Evolutionary conservation across 2,113 vertebrate genomes (phyloP), one percentile per base, ranked within the genome.

Genomic region (Penelope pileata): DNA sequence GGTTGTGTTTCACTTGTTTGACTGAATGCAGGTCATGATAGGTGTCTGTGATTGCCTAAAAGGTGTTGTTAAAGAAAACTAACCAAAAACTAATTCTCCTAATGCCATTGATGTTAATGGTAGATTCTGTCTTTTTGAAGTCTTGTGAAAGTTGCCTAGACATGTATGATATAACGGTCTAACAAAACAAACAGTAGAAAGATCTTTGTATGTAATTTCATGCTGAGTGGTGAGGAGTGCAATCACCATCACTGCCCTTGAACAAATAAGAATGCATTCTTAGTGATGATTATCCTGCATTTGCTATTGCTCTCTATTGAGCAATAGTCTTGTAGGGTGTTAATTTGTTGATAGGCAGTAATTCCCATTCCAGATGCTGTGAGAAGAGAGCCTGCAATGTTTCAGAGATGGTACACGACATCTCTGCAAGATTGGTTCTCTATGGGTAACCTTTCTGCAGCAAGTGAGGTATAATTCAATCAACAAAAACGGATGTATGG

Each of bases 391-490:
- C 53, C 73, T 83, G 76, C 68, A 64, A 87, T 83, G 48, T 83
- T 90, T 94, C 27, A 51, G 68, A 90, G 88, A 72, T 48, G 30
- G 54, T 30, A 50, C 1, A 2, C 6, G 43, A 23, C 38, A 58
- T 26, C 75, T 83, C 88, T 93, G 64, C 72, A 90, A 72, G 42
- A 59, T 83, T 85, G 79, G 32, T 17, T 83, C 67, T 87, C 67
- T 70, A 4, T 1, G 4, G 84, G 42, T 94, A 96, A 90, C 93
- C 91, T 97, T 96, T 96, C 92, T 96, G 91, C 85, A 96, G 95
- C 87, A 19, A 74, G 85, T 75, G 51, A 40, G 60, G 51, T 34
- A 67, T 93, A 95, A 97, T 96, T 97, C 92, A 92, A 36, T 90
- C 40, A 66, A 81, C 32, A 15, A 86, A 94, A 94, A 95, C 69